phyloP scores from a whole-genome alignment of 2,113 vertebrate species.

The Callithrix jacchus region DNA sequence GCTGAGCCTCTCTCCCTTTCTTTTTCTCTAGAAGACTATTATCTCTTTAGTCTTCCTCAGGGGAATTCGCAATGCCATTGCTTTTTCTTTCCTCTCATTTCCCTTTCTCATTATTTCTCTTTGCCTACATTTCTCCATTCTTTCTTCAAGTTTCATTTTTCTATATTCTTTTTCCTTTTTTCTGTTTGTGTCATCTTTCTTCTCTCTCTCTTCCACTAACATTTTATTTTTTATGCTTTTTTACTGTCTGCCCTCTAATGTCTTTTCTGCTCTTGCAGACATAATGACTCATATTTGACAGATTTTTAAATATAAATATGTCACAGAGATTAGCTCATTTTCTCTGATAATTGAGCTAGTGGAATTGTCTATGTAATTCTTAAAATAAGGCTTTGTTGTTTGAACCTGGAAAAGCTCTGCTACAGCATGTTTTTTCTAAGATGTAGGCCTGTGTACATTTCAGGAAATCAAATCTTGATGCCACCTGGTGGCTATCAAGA shows the following conservation, averaged over 20 bases:
- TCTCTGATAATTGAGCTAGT: not conserved
- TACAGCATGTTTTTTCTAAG: not conserved
- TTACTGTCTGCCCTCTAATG: not conserved
- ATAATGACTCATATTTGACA: not conserved
- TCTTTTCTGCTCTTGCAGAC: not conserved
- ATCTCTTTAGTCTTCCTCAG: not conserved
- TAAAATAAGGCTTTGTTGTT: not conserved
- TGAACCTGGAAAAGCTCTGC: not conserved
- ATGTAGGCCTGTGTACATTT: not conserved
- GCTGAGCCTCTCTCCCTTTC: not conserved
- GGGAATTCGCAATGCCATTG: not conserved
- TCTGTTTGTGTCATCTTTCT: not conserved
- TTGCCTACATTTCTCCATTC: not conserved
- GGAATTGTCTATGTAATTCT: not conserved
- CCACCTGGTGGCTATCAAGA: slow-evolving; percentile 46
- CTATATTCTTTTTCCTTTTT: not conserved
- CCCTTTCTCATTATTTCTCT: not conserved
- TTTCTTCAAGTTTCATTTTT: not conserved
- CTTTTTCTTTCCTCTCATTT: not conserved
- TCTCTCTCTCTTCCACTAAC: not conserved
- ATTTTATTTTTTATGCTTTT: not conserved
- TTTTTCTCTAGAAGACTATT: not conserved
- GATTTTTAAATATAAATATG: not conserved
- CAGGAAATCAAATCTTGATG: not conserved
- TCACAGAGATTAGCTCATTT: not conserved